Evolutionary conservation across 2,888 invertebrate genomes (phyloP).

Genomic region (Drosophila cognata): DNA sequence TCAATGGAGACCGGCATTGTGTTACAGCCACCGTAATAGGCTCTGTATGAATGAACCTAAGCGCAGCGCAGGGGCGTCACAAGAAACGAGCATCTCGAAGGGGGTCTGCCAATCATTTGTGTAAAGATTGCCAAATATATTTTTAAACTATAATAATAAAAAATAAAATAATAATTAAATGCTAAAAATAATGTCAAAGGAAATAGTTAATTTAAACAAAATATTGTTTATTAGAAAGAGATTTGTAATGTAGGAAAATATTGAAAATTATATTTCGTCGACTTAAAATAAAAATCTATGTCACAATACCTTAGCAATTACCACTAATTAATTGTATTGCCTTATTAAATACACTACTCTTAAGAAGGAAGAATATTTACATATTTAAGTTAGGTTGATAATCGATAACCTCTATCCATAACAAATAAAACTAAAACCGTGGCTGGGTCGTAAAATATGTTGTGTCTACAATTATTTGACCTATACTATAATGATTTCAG

Average conservation of each 20-base stretch:
- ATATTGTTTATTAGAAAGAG: background rate
- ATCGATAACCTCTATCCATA: background rate
- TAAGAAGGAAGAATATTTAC: background rate
- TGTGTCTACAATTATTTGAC: background rate
- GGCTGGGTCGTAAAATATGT: too few relatives aligned
- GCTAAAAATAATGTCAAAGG: background rate
- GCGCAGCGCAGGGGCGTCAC: constrained; percentile 29
- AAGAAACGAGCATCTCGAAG: background rate
- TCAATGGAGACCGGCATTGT: constrained; percentile 54
- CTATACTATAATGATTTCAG: background rate
- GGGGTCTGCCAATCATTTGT: background rate
- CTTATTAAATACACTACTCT: background rate
- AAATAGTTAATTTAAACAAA: background rate
- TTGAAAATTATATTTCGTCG: background rate
- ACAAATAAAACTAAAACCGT: background rate
- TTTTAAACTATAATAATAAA: background rate
- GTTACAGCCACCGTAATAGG: constrained; percentile 67
- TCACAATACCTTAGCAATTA: background rate
- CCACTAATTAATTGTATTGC: background rate
- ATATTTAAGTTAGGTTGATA: background rate
- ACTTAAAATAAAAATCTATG: background rate
- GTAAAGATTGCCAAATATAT: background rate
- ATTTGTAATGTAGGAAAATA: background rate
- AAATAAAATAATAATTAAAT: background rate
- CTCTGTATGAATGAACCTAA: constrained; percentile 5